These are phyloP conservation scores for Drosophila mojavensis DNA, from an alignment of 1,140 invertebrate genomes.

Conservation along the genomic window DNA sequence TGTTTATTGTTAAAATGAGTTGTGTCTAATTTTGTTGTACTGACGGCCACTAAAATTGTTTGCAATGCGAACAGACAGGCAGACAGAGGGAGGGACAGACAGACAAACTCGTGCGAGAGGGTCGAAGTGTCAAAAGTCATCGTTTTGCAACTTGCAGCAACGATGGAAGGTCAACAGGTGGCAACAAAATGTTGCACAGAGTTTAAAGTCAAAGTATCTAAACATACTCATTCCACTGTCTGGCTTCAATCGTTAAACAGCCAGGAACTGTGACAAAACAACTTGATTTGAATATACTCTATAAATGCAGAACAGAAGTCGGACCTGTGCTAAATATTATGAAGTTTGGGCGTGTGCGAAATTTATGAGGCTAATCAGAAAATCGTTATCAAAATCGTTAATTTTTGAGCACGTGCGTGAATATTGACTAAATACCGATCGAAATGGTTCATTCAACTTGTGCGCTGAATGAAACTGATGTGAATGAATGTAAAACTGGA, in stretches of 20 bases:
- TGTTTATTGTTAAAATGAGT: slow-evolving; percentile 61
- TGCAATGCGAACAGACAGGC: slow-evolving; percentile 46
- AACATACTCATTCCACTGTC: not conserved
- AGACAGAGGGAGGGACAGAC: not conserved
- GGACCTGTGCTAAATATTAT: no score
- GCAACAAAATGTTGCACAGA: slow-evolving; percentile 47
- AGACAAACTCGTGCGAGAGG: not conserved
- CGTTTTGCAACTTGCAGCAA: slow-evolving; percentile 37
- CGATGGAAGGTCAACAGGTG: slow-evolving; percentile 55
- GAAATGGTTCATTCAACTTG: slow-evolving; percentile 6
- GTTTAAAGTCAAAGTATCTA: not conserved
- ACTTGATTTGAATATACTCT: slow-evolving; percentile 15
- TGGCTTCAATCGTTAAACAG: not conserved
- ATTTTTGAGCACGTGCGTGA: slow-evolving; percentile 32
- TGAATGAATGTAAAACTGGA: slow-evolving; percentile 5
- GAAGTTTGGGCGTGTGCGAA: no score
- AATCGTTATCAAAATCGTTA: slow-evolving; percentile 2
- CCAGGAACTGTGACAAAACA: slow-evolving; percentile 9
- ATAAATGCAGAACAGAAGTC: no score
- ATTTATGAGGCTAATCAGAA: no score
- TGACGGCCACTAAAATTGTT: slow-evolving; percentile 68
- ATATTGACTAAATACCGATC: slow-evolving; percentile 2
- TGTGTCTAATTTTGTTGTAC: slow-evolving; percentile 73
- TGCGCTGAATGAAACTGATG: slow-evolving; percentile 9
- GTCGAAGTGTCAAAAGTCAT: slow-evolving; percentile 56